Evolutionary conservation across 2,113 vertebrate genomes (phyloP).

Genomic region (Albula goreensis): DNA sequence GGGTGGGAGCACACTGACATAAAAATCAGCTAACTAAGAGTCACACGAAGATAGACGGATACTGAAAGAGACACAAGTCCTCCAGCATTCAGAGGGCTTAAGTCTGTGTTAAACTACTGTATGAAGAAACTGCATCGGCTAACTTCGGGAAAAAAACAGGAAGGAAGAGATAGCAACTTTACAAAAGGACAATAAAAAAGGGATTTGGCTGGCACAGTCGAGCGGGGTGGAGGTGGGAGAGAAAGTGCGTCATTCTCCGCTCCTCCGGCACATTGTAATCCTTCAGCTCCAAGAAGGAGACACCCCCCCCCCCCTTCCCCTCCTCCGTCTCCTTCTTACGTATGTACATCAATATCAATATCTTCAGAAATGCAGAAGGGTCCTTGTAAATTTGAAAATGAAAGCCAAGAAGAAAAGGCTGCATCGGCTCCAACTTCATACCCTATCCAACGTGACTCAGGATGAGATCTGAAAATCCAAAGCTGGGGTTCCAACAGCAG

Average conservation of each 20-base stretch:
- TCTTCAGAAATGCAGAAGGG: constrained; percentile 49
- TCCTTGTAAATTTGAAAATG: constrained; percentile 16
- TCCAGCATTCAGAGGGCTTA: not conserved
- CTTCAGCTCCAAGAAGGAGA: constrained; percentile 20
- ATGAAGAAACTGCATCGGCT: not conserved
- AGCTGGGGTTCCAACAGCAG: not conserved
- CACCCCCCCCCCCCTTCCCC: not conserved
- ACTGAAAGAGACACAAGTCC: not conserved
- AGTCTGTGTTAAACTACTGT: not conserved
- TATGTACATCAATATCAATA: constrained; percentile 39
- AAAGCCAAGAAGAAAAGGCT: constrained; percentile 40
- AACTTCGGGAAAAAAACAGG: not conserved
- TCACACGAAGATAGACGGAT: not conserved
- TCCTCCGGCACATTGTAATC: constrained; percentile 28
- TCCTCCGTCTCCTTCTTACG: constrained; percentile 14
- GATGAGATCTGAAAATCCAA: not conserved
- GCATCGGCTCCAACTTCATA: constrained; percentile 36
- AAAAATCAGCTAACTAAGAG: not conserved
- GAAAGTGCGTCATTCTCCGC: constrained; percentile 8
- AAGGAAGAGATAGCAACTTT: not conserved
- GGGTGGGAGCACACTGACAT: not conserved
- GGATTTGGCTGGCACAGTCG: constrained; percentile 6
- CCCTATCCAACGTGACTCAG: not conserved
- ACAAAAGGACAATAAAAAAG: not conserved
- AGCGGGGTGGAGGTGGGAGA: not conserved